A percentile compares a stretch with the other conserved stretches of the same genome.
Evolutionary conservation across 2,888 invertebrate species (phyloP).

Genomic region (Meloe dianella): DNA sequence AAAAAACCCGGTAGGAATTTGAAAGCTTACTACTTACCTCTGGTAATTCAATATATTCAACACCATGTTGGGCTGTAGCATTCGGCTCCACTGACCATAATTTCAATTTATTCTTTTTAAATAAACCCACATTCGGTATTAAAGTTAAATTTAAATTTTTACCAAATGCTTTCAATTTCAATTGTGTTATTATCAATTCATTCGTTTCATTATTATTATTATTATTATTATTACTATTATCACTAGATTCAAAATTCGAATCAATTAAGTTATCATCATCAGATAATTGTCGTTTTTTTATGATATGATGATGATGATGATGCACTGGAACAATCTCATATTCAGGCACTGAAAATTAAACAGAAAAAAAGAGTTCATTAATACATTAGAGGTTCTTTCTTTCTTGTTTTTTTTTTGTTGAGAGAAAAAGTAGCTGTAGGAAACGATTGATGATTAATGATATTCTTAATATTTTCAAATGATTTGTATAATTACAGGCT

Average conservation of each 20-base stretch:
- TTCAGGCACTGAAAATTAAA: constrained; percentile 75
- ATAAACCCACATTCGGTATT: constrained; percentile 77
- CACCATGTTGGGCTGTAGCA: constrained; percentile 77
- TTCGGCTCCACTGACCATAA: constrained; percentile 83
- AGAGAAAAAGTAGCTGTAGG: constrained; percentile 8
- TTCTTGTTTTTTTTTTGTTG: too few relatives aligned
- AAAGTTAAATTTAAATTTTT: constrained; percentile 75
- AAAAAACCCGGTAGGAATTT: too few relatives aligned
- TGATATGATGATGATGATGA: constrained; percentile 64
- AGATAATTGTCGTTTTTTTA: constrained; percentile 16
- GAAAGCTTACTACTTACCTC: constrained; percentile 65
- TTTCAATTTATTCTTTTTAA: constrained; percentile 77
- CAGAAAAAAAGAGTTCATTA: constrained; percentile 28
- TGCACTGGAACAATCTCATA: constrained; percentile 83
- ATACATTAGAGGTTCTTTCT: not conserved
- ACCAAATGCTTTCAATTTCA: constrained; percentile 83
- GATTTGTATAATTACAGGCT: constrained; percentile 4
- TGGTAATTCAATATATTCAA: constrained; percentile 78
- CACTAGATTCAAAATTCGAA: constrained; percentile 12
- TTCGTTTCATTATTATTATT: constrained; percentile 54
- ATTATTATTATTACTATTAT: constrained; percentile 47
- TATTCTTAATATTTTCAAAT: not conserved
- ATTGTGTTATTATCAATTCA: constrained; percentile 64
- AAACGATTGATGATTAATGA: not conserved
- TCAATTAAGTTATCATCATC: constrained; percentile 53